A percentile compares a stretch with the other conserved stretches of the same genome.
Evolutionary conservation across 2,113 vertebrate genomes (phyloP).

Genomic region (Myotis lucifugus): DNA sequence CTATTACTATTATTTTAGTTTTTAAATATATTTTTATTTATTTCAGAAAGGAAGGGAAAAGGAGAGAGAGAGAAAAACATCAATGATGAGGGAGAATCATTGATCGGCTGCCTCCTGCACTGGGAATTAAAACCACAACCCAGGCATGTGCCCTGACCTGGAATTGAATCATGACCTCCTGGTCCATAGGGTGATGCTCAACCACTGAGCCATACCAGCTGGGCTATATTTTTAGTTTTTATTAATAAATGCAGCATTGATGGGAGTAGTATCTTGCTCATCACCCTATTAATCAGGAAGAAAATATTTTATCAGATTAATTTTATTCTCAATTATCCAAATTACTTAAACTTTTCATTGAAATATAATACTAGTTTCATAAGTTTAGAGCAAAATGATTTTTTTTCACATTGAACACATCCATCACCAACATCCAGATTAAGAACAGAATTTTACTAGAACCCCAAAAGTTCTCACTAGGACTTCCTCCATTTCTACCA

Average conservation of each 20-base stretch:
- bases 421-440: background rate
- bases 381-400: background rate
- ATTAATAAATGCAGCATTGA: background rate
- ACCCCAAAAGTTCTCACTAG: background rate
- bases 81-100: no score
- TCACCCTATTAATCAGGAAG: background rate
- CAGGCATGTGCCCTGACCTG: no score
- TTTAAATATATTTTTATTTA: no score
- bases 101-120: no score
- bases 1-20: background rate
- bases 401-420: background rate
- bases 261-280: background rate
- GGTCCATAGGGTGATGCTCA: no score
- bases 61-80: no score
- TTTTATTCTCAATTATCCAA: background rate
- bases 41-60: no score
- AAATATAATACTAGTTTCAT: background rate
- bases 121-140: no score
- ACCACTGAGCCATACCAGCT: no score
- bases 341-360: conserved; percentile 28
- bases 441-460: background rate
- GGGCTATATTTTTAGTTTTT: background rate
- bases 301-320: background rate
- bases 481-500: background rate
- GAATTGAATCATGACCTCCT: no score